Conservation (phyloP, 2,888 invertebrate genomes). For the Tipula vernalis region DNA sequence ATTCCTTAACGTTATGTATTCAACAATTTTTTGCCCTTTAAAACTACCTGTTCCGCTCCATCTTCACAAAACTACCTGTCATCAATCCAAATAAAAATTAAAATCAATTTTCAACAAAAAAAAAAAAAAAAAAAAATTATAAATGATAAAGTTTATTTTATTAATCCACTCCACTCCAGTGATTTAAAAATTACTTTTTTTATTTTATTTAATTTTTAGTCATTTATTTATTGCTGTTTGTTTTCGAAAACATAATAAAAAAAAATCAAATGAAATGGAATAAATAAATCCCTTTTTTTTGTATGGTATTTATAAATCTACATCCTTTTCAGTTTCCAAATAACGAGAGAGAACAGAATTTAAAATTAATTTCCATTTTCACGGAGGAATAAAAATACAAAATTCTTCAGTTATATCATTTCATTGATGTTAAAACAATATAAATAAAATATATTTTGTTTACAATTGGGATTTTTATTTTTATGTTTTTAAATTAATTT, state of each 20-base stretch:
- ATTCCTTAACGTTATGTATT: no score
- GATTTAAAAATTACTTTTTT: neutral
- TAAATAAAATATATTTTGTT: neutral
- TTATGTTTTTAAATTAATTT: neutral
- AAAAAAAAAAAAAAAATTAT: neutral
- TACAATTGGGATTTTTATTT: neutral
- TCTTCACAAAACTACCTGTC: neutral
- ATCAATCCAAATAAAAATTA: neutral
- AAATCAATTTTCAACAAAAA: neutral
- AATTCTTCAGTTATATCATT: neutral
- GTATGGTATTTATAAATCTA: neutral
- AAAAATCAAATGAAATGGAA: neutral
- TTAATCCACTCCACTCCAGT: neutral
- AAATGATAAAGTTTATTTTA: neutral
- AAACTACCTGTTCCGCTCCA: neutral
- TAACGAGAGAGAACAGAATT: neutral
- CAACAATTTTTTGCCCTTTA: no score
- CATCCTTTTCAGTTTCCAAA: neutral
- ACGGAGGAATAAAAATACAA: neutral
- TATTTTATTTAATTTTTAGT: neutral
- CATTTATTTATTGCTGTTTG: neutral
- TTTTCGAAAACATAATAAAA: neutral
- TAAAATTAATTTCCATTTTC: neutral
- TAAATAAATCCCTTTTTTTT: neutral
- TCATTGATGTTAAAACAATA: neutral